Evolutionary conservation across 1,140 invertebrate species (phyloP).

Genomic region (Aphidius ervi): DNA sequence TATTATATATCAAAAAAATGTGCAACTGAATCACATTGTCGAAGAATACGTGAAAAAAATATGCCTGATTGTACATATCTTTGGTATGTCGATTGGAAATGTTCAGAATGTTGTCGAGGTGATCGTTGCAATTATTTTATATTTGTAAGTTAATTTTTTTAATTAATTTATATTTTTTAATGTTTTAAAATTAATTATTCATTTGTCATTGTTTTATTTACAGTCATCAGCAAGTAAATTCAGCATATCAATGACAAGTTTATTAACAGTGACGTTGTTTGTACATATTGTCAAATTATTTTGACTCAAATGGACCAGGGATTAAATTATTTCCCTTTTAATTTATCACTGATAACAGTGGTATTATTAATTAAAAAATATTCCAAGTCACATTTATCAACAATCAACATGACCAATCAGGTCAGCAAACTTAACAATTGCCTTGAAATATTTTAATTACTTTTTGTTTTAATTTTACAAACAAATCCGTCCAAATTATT

Average conservation of each 20-base stretch:
- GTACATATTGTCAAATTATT: constrained; percentile 2
- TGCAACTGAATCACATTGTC: constrained; percentile 76
- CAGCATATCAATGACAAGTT: constrained; percentile 4
- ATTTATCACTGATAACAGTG: too few species aligned
- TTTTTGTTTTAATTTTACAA: too few species aligned
- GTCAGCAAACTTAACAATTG: too few species aligned
- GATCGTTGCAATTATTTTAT: constrained; percentile 96
- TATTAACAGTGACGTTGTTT: constrained; percentile 6
- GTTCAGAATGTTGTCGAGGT: constrained; percentile 94
- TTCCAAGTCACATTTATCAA: too few species aligned
- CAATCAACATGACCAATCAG: too few species aligned
- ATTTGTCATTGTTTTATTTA: constrained; percentile 16
- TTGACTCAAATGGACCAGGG: too few species aligned
- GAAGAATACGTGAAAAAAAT: constrained; percentile 61
- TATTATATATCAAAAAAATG: constrained; percentile 92
- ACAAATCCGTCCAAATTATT: too few species aligned
- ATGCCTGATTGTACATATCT: constrained; percentile 86
- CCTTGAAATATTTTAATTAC: too few species aligned
- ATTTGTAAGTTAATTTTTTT: constrained; percentile 70
- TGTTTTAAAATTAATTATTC: neutral
- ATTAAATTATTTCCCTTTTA: too few species aligned
- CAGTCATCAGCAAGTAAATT: constrained; percentile 30
- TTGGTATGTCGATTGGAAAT: constrained; percentile 97
- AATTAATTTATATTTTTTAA: constrained; percentile 1
- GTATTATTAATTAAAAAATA: too few species aligned